Base-by-base conservation (phyloP, 2,888 invertebrate species). In the Dolomedes plantarius region DNA sequence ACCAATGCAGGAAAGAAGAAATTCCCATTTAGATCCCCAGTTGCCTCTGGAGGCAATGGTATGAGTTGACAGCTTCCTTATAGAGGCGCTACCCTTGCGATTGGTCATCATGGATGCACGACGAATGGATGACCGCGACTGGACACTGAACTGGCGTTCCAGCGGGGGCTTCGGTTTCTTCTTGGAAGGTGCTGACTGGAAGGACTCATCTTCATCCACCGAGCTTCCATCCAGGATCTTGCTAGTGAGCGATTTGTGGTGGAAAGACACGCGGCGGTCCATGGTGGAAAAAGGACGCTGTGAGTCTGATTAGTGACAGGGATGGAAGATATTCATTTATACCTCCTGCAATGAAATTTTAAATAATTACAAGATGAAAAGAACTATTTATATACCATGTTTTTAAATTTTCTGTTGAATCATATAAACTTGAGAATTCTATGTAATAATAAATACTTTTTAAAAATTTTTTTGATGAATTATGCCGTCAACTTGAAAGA, bases 21-120 rank as follows among this genome's bases (percentile, higher is more conserved):
- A 91, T 88, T 91, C 90, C 88, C 91, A 91, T 73, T 91, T 90
- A 73, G 90, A 91, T 0, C 91, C 92, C 92, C 92, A 92, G 88
- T 90, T 90, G 5, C 92, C 92, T 46, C 92, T 89, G 0, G 67
- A 67, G 7, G 81, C 88, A 3, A 86, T 76, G 13, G 76, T 83
- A 5, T 87, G 78, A 2, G 83, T 87, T 16, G 82, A 83, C 16
- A 74, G 69, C 27, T 80, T 83, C 6, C 87, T 23, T 6, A 87
- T 83, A 36, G 78, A 73, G 1, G 87, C 87, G 9, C 69, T 79
- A 28, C 87, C 87, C n/a, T 77, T 87, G 0, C 87, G 32, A 31
- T 76, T 83, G n/a, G 19, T 46, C 0, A 83, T 62, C 19, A 74
- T 68, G 5, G 87, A 78, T 0, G 71, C 76, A 5, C 83, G 56